Percentiles rank a stretch among this genome's conserved stretches.
Conservation (phyloP, 1,140 invertebrate genomes). For the Meteorus sp. region DNA sequence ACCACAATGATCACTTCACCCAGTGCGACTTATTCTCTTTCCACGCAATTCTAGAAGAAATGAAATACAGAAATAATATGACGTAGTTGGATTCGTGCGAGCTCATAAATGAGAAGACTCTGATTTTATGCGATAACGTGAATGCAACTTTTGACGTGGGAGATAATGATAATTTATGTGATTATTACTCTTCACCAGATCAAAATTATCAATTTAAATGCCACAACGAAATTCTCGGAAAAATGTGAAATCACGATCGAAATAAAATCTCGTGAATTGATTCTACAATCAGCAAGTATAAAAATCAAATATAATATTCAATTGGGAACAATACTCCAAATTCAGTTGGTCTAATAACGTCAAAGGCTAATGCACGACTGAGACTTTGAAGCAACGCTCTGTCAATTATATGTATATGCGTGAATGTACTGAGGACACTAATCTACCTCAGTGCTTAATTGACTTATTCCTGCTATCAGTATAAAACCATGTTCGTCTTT, state of each 20-base stretch:
- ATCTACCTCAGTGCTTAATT: slow-evolving; percentile 47
- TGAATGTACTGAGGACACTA: slow-evolving; percentile 34
- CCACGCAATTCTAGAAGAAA: no score
- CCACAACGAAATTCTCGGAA: not conserved
- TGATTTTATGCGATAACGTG: no score
- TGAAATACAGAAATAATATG: no score
- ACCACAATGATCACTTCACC: no score
- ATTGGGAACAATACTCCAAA: not conserved
- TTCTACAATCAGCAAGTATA: not conserved
- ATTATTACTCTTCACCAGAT: no score
- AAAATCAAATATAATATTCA: not conserved
- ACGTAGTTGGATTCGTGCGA: no score
- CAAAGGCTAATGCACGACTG: slow-evolving; percentile 44
- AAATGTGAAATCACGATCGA: no score
- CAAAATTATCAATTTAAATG: not conserved
- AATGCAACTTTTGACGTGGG: no score
- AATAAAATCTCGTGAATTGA: not conserved
- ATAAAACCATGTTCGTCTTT: no score
- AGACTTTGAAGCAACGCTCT: slow-evolving; percentile 35
- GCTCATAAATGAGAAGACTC: no score
- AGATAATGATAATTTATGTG: no score
- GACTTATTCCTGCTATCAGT: slow-evolving; percentile 41
- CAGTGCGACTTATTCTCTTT: no score
- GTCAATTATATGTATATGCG: slow-evolving; percentile 25
- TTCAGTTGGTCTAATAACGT: slow-evolving; percentile 24